Evolutionary conservation across 2,888 invertebrate genomes (phyloP), one percentile per base, ranked within the genome.

Genomic region (Xanthia icteritia): DNA sequence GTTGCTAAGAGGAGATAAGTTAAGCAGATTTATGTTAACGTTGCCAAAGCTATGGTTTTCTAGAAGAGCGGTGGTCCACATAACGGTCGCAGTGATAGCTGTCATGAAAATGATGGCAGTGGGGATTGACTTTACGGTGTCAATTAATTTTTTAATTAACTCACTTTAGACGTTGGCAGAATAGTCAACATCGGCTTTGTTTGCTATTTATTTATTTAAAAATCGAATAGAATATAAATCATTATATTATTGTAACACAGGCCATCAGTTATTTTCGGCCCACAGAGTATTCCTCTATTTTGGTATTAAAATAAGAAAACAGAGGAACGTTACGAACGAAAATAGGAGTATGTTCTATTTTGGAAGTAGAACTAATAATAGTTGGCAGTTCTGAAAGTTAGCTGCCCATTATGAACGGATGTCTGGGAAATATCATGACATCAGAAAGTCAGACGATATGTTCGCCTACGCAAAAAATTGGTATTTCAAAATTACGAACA

Each of bases 291-390:
- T 36, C 58, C 9, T 27, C 27, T 13, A 48, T 36, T 31, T 31
- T 31, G 31, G 31, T 31, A 31, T 31, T 31, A 31, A 31, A 31
- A 31, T 31, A 31, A 31, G 31, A 31, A 31, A 31, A 31, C 2
- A 31, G 31, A 31, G 31, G 31, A 31, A 31, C 31, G 31, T 31
- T 2, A 31, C 31, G 31, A 31, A 31, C 31, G 31, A 31, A 31
- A 31, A 31, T 31, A 31, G 31, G 31, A 31, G 1, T 39, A 31
- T 4, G 8, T 60, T 11, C n/a, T 77, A 65, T 77, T 77, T 60
- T 65, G 8, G 48, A n/a, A n/a, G n/a, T n/a, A n/a, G n/a, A n/a
- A 31, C 56, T 77, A 39, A 17, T 27, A 56, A 42, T 58, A 64
- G n/a, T 15, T 72, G 56, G 4, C 17, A 48, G 17, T 54, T 65